Evolutionary conservation across 2,888 invertebrate genomes (phyloP).

Genomic region (Mythimna albipuncta): DNA sequence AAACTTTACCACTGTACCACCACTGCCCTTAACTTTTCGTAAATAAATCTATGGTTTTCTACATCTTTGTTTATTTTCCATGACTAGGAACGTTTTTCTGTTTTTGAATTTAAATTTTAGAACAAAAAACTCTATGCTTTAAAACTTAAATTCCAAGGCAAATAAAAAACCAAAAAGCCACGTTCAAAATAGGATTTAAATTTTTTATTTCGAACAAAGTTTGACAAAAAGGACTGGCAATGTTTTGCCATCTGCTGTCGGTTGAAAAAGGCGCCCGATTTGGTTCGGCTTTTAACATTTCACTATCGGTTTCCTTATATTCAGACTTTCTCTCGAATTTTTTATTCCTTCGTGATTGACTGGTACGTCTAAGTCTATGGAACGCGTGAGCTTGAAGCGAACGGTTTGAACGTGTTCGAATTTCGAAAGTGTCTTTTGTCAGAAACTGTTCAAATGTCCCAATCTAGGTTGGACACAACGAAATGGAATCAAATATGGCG

Average conservation of each 20-base stretch:
- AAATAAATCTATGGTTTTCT: slow-evolving; percentile 17
- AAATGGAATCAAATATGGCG: not conserved
- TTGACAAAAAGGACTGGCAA: slow-evolving; percentile 18
- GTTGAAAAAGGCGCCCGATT: not conserved
- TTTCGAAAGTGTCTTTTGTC: slow-evolving; percentile 21
- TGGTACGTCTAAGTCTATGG: not conserved
- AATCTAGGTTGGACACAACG: not conserved
- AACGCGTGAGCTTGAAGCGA: not conserved
- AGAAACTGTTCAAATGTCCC: not conserved
- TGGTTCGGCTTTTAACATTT: slow-evolving; percentile 7
- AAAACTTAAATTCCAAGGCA: too few relatives aligned
- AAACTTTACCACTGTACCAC: not conserved
- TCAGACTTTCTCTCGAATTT: not conserved
- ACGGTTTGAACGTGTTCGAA: slow-evolving; percentile 23
- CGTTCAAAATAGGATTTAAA: not conserved
- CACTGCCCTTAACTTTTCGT: not conserved
- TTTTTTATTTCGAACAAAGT: not conserved
- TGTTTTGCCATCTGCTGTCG: slow-evolving; percentile 39
- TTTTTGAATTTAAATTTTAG: too few relatives aligned
- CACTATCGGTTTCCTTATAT: slow-evolving; percentile 2
- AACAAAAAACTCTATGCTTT: too few relatives aligned
- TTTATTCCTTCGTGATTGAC: slow-evolving; percentile 6
- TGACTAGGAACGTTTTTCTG: not conserved
- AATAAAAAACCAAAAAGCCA: not conserved
- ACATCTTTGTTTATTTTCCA: not conserved